Percentiles rank a stretch among this genome's conserved stretches.
Evolutionary conservation across 2,113 vertebrate genomes (phyloP).

Genomic region (Myrmecophaga tridactyla): DNA sequence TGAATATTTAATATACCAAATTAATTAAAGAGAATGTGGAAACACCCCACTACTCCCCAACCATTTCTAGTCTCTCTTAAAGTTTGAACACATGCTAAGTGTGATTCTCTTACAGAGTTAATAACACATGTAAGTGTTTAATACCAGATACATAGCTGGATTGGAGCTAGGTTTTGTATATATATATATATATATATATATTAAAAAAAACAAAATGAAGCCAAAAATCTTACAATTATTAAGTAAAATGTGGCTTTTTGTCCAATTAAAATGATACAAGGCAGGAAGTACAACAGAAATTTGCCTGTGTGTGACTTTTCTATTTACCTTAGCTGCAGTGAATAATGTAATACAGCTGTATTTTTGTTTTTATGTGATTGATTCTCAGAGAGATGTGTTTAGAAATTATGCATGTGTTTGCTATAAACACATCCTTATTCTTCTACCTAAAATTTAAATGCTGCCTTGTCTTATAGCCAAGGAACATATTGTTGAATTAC

Average conservation of each 20-base stretch:
- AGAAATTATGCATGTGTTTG: slow-evolving; percentile 3
- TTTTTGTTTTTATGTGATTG: not conserved
- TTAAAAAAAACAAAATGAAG: too few species aligned
- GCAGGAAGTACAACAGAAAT: not conserved
- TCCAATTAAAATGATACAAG: not conserved
- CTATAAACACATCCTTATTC: not conserved
- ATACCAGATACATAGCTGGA: not conserved
- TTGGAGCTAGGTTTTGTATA: not conserved
- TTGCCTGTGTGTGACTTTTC: not conserved
- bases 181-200: too few species aligned
- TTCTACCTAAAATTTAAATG: not conserved
- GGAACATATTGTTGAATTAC: not conserved
- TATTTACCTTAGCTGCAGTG: not conserved
- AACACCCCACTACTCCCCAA: not conserved
- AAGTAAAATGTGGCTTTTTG: not conserved
- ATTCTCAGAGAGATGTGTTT: not conserved
- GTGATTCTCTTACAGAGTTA: not conserved
- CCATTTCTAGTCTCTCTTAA: not conserved
- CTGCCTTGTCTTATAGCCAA: not conserved
- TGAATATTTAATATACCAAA: not conserved
- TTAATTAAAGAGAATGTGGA: not conserved
- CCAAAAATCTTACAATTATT: not conserved
- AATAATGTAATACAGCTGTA: not conserved
- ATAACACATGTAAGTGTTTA: slow-evolving; percentile 18
- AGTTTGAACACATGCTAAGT: not conserved